Evolutionary conservation across 1,140 invertebrate species (phyloP).

Genomic region (Armadillidium nasatum): DNA sequence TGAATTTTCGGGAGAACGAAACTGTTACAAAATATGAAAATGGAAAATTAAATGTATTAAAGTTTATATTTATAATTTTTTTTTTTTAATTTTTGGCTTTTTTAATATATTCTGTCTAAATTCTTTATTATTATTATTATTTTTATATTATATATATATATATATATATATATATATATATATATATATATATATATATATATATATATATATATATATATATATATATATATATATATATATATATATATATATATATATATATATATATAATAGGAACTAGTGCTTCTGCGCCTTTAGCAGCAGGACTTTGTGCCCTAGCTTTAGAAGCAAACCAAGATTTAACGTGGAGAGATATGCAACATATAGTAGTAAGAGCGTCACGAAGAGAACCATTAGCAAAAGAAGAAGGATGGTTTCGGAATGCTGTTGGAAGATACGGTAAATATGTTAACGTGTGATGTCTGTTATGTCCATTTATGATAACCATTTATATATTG

Average conservation of each 20-base stretch:
- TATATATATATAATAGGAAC: constrained; percentile 53
- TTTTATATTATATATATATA: too few relatives aligned
- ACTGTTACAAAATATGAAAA: too few relatives aligned
- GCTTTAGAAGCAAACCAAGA: constrained; percentile 89
- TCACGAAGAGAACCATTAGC: constrained; percentile 72
- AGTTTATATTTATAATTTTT: too few relatives aligned
- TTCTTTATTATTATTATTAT: too few relatives aligned
- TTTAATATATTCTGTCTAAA: too few relatives aligned
- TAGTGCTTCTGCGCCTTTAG: constrained; percentile 89
- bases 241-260: constrained; percentile 17
- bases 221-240: background rate
- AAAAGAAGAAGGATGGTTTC: constrained; percentile 81
- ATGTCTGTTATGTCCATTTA: background rate
- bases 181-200: too few relatives aligned
- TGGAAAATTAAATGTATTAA: too few relatives aligned
- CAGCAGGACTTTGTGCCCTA: constrained; percentile 89
- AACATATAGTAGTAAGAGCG: constrained; percentile 91
- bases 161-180: too few relatives aligned
- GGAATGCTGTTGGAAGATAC: constrained; percentile 61
- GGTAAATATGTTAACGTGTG: background rate
- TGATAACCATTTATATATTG: too few relatives aligned
- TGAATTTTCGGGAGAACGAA: too few relatives aligned
- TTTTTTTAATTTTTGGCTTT: too few relatives aligned
- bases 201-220: too few relatives aligned
- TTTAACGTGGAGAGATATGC: constrained; percentile 95